These are phyloP conservation scores for Cephus spinipes DNA, from an alignment of 2,888 invertebrate species.

Conservation along the genomic window DNA sequence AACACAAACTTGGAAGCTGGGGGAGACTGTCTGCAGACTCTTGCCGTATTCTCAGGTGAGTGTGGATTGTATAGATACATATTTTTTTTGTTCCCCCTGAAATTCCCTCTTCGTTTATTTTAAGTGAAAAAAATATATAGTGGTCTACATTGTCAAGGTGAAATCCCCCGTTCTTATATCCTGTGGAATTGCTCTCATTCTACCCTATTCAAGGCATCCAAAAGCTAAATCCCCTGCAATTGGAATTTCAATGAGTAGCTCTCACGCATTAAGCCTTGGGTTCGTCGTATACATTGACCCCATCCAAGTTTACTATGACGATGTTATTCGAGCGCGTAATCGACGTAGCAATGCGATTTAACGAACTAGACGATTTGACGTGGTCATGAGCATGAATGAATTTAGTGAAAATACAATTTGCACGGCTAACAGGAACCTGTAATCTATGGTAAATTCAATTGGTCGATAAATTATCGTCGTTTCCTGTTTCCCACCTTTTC, in stretches of 20 bases:
- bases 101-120: background rate
- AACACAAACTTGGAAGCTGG: conserved; percentile 69
- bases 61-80: background rate
- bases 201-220: background rate
- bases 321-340: background rate
- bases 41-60: conserved; percentile 71
- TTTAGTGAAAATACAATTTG: background rate
- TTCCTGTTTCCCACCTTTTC: background rate
- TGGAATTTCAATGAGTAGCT: background rate
- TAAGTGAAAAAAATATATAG: background rate
- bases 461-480: background rate
- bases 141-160: background rate
- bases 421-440: no score
- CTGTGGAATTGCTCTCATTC: background rate
- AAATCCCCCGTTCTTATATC: background rate
- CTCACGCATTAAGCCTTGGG: background rate
- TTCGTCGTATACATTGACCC: background rate
- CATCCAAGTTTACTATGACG: background rate
- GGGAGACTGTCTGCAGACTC: conserved; percentile 68
- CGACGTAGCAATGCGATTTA: background rate
- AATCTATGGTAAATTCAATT: background rate
- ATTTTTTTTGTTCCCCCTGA: background rate
- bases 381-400: background rate
- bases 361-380: background rate
- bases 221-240: background rate